phyloP scores from a whole-genome alignment of 2,797 vertebrate genomes.

The Eupleurogrammus muticus region DNA sequence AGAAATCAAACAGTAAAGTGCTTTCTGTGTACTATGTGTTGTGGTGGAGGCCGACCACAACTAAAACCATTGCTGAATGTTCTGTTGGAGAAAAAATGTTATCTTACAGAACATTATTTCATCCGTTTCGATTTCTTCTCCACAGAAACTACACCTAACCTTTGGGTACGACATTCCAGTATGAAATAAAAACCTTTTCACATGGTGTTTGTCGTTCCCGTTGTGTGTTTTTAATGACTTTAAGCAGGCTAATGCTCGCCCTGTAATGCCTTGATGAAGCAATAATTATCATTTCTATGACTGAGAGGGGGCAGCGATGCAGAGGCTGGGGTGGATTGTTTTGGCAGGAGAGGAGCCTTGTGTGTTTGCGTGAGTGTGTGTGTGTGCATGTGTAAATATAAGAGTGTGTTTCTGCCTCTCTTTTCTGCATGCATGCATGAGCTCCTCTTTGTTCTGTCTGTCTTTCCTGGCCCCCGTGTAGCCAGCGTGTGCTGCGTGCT shows the following conservation, averaged over 20 bases:
- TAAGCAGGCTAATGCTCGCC: not conserved
- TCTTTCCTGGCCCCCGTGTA: constrained; percentile 64
- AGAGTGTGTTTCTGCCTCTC: not conserved
- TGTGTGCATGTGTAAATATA: not conserved
- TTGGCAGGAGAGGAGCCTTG: constrained; percentile 21
- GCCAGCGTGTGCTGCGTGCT: constrained; percentile 68
- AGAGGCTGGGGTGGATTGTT: constrained; percentile 19
- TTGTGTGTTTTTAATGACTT: constrained; percentile 10
- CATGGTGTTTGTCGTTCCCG: not conserved
- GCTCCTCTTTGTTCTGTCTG: constrained; percentile 68
- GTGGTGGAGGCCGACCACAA: constrained; percentile 65
- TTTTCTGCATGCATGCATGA: constrained; percentile 39
- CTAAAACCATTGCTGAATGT: constrained; percentile 59
- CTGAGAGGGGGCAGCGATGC: constrained; percentile 55
- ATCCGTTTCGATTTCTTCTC: not conserved
- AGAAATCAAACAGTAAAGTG: constrained; percentile 64
- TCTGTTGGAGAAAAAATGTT: constrained; percentile 36
- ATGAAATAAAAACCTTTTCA: constrained; percentile 11
- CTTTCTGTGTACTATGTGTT: constrained; percentile 63
- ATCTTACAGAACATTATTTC: not conserved
- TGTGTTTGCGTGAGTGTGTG: not conserved
- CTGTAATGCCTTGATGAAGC: constrained; percentile 16
- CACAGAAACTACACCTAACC: not conserved
- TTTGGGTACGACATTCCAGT: not conserved
- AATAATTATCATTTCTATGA: constrained; percentile 31